Conservation (phyloP, 2,888 invertebrate species). For the Drosophila emarginata region DNA sequence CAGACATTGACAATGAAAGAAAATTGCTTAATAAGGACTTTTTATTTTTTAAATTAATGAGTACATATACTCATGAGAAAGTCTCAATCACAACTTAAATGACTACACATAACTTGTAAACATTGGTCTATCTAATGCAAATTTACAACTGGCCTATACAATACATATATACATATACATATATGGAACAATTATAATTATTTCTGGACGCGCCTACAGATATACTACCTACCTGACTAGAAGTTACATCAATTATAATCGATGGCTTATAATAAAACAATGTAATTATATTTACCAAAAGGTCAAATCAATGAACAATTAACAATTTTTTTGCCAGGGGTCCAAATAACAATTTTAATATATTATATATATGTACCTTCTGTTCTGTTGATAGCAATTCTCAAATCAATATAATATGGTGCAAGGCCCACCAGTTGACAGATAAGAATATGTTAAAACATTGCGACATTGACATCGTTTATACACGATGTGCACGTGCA, state of each 20-base stretch:
- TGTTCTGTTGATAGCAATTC: too few relatives aligned
- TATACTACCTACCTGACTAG: not conserved
- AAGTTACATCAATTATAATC: not conserved
- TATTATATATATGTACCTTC: too few relatives aligned
- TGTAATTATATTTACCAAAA: not conserved
- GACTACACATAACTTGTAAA: not conserved
- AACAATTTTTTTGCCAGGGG: not conserved
- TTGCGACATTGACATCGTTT: too few relatives aligned
- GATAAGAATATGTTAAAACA: not conserved
- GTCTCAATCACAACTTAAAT: not conserved
- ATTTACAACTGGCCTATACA: too few relatives aligned
- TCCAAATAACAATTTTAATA: too few relatives aligned
- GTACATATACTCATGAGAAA: not conserved
- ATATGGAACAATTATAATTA: not conserved
- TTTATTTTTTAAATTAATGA: not conserved
- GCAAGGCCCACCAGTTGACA: not conserved
- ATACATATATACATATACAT: too few relatives aligned
- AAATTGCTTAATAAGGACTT: not conserved
- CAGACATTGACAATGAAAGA: constrained; percentile 28
- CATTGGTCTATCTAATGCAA: too few relatives aligned
- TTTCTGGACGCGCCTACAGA: not conserved
- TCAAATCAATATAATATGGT: too few relatives aligned
- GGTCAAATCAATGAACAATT: not conserved
- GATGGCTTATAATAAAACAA: not conserved
- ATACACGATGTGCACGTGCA: too few relatives aligned